These are phyloP conservation scores for Eulacestoma nigropectus DNA, from an alignment of 2,113 vertebrate genomes.

Conservation along the genomic window DNA sequence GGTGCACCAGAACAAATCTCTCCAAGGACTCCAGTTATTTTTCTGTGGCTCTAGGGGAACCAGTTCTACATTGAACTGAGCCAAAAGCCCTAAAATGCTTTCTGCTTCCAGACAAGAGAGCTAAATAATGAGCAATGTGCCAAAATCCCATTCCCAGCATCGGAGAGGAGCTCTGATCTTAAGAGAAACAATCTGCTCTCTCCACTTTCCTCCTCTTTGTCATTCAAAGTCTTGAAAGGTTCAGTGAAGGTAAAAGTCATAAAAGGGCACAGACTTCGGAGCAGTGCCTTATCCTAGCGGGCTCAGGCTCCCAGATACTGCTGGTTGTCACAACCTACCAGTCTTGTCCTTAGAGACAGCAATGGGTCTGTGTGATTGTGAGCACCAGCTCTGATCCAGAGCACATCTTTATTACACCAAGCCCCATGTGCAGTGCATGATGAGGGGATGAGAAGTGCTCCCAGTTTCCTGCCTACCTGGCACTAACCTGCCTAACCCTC, in stretches of 20 bases:
- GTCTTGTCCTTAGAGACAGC: not conserved
- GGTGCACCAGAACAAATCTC: not conserved
- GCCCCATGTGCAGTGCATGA: rapidly evolving
- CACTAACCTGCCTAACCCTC: not conserved
- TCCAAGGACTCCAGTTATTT: not conserved
- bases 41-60: not conserved
- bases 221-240: not conserved
- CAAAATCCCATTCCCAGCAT: not conserved
- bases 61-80: not conserved
- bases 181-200: not conserved
- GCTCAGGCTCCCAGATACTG: not conserved
- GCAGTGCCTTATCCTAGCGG: not conserved
- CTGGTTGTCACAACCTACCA: not conserved
- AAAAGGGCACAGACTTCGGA: not conserved
- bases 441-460: not conserved
- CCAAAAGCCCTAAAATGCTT: not conserved
- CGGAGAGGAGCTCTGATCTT: not conserved
- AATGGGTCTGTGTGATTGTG: not conserved
- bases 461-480: not conserved
- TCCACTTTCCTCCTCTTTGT: not conserved
- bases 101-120: not conserved
- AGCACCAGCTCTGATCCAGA: not conserved
- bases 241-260: not conserved
- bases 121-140: not conserved
- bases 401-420: not conserved